Evolutionary conservation across 2,113 vertebrate genomes (phyloP), one percentile per base, ranked within the genome.

Genomic region (Podiceps cristatus): DNA sequence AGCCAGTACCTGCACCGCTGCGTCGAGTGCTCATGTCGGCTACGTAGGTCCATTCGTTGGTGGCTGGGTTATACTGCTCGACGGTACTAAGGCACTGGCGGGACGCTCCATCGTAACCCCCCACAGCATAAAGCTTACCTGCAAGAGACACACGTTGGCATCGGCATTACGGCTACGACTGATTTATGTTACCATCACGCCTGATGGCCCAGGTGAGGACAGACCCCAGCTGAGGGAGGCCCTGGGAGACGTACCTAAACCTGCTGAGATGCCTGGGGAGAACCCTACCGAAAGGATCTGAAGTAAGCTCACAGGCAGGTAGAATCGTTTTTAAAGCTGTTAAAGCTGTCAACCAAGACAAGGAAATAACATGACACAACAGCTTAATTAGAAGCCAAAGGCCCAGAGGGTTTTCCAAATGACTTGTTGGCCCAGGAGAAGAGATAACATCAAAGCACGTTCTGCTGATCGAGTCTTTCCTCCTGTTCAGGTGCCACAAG

Each of bases 21-120:
- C 99, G 99, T 27, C 99, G 99, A 9, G 99, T 99, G 97, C 99
- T 99, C 99, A 99, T 99, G 98, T 99, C 99, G 0, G 99, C 99
- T 22, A 99, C 99, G 0, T 99, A 99, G 11, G 97, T 98, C 99
- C 99, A 99, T 75, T 99, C 99, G 8, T 99, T 99, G 14, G 98
- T 98, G 23, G 98, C 98, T 0, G 99, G 99, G 97, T 99, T 99
- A 52, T 99, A 99, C 93, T 99, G 99, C 93, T 99, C 99, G 31
- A 99, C 99, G 0, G 99, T 99, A 55, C 99, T 99, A 87, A 99
- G 99, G 98, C 99, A 99, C 98, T 99, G 99, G 33, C 99, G 99
- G 10, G 99, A 99, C 0, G 99, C 99, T 18, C 99, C 99, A 7
- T 99, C 99, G 0, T 99, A 99, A 5, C 99, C 99, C 8, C 99